A percentile compares a stretch with the other conserved stretches of the same genome.
Evolutionary conservation across 2,113 vertebrate genomes (phyloP).

Genomic region (Cranoglanis bouderius): DNA sequence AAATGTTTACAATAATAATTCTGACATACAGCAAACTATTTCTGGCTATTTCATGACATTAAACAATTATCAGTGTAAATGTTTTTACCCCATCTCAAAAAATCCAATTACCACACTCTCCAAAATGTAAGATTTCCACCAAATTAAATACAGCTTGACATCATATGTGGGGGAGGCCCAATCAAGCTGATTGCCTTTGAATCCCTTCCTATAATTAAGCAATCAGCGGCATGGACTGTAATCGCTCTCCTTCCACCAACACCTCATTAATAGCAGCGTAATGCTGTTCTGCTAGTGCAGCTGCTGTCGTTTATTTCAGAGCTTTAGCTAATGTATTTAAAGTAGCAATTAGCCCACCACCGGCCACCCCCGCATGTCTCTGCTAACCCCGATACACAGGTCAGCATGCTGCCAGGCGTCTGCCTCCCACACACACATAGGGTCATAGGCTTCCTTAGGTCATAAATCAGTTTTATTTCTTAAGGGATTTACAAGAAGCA

Average conservation of each 20-base stretch:
- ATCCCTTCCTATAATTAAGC: slow-evolving; percentile 56
- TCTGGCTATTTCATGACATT: slow-evolving; percentile 12
- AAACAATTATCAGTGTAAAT: slow-evolving; percentile 9
- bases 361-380: slow-evolving; percentile 33
- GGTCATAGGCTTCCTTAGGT: slow-evolving; percentile 6
- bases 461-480: slow-evolving; percentile 63
- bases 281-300: slow-evolving; percentile 25
- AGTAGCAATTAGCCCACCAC: slow-evolving; percentile 43
- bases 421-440: slow-evolving; percentile 66
- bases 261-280: slow-evolving; percentile 37
- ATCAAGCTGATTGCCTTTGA: slow-evolving; percentile 55
- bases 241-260: slow-evolving; percentile 55
- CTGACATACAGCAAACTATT: background rate
- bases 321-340: slow-evolving; percentile 52
- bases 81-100: background rate
- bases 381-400: slow-evolving; percentile 58
- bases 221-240: slow-evolving; percentile 55
- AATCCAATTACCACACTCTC: background rate
- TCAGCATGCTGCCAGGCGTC: slow-evolving; percentile 64
- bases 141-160: slow-evolving; percentile 22
- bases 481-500: slow-evolving; percentile 57
- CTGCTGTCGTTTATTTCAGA: slow-evolving; percentile 41
- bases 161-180: slow-evolving; percentile 37
- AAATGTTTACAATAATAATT: background rate
- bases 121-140: slow-evolving; percentile 22